Conservation (phyloP, 1,140 invertebrate genomes). For the Streblospio benedicti region DNA sequence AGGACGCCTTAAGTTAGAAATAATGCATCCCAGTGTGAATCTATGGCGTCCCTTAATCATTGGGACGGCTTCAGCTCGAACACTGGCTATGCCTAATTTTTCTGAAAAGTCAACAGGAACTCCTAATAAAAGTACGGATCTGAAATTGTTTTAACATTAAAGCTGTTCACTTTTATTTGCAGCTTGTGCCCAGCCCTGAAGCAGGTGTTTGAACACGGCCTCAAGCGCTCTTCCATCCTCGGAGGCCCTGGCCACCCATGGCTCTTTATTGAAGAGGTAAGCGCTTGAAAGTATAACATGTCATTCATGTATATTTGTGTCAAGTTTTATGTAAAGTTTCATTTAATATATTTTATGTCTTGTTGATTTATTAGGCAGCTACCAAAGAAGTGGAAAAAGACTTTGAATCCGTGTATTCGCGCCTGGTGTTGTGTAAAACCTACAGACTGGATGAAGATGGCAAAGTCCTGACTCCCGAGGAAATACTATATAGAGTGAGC, state of each 20-base stretch:
- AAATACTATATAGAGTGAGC: conserved; percentile 60
- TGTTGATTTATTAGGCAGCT: conserved; percentile 55
- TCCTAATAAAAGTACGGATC: no score
- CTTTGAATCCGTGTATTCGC: conserved; percentile 94
- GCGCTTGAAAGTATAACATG: conserved; percentile 8
- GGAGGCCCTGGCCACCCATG: conserved; percentile 94
- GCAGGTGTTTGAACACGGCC: conserved; percentile 89
- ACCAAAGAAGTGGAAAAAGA: conserved; percentile 93
- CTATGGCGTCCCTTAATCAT: no score
- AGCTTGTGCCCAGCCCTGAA: conserved; percentile 84
- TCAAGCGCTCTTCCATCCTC: conserved; percentile 66
- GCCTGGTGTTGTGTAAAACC: conserved; percentile 94
- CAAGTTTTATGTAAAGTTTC: background rate
- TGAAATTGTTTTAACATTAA: no score
- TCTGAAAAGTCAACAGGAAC: no score
- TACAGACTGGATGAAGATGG: conserved; percentile 96
- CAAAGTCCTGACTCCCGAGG: conserved; percentile 96
- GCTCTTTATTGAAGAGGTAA: conserved; percentile 92
- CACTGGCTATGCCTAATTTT: no score
- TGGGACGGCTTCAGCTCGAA: no score
- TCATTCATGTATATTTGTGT: background rate
- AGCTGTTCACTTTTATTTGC: no score
- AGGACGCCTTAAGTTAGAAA: no score
- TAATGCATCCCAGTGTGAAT: no score
- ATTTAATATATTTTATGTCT: background rate